Evolutionary conservation across 2,797 vertebrate species (phyloP).

Genomic region (Threskiornis aethiopicus): DNA sequence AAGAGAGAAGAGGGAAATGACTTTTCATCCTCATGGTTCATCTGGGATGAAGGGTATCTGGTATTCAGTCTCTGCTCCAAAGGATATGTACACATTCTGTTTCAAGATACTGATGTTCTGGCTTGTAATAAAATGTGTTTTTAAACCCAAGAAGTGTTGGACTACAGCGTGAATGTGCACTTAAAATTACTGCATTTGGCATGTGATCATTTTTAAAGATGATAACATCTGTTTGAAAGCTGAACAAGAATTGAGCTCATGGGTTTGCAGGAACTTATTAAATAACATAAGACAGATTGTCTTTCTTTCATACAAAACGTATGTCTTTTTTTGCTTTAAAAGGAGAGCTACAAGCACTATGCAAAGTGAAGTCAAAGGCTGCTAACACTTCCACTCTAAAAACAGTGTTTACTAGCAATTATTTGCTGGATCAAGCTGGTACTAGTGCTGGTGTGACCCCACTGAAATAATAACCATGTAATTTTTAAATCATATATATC

Average conservation of each 20-base stretch:
- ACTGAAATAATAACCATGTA: neutral
- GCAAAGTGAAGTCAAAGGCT: neutral
- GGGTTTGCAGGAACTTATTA: neutral
- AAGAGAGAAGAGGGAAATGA: neutral
- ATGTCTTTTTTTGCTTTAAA: neutral
- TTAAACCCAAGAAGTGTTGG: constrained; percentile 37
- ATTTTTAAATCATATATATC: neutral
- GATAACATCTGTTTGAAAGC: constrained; percentile 67
- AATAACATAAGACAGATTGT: constrained; percentile 36
- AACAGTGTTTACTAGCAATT: neutral
- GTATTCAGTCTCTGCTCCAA: neutral
- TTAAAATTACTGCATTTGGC: constrained; percentile 40
- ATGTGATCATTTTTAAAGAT: constrained; percentile 37
- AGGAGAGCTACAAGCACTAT: neutral
- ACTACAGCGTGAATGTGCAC: constrained; percentile 37
- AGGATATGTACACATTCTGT: neutral
- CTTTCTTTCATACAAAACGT: neutral
- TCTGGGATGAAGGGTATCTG: neutral
- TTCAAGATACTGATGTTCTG: constrained; percentile 3
- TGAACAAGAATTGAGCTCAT: constrained; percentile 45
- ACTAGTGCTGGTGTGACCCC: neutral
- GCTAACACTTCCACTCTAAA: neutral
- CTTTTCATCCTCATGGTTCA: neutral
- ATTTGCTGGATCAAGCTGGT: neutral
- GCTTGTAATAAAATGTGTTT: constrained; percentile 13